Evolutionary conservation across 2,113 vertebrate species (phyloP), one percentile per base, ranked within the genome.

Genomic region (Micromys minutus): DNA sequence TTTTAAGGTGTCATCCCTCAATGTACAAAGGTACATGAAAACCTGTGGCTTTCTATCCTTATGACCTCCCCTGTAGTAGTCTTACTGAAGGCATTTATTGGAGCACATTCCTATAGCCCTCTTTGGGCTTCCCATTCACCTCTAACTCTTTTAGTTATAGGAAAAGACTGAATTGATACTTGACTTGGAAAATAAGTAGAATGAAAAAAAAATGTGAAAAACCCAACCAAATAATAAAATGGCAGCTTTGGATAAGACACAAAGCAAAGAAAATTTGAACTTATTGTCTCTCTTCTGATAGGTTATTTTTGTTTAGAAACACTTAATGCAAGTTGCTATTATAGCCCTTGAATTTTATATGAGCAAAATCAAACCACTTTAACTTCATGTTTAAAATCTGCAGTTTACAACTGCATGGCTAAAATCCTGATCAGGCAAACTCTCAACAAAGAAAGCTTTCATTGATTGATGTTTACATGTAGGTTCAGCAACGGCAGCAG

Each of bases 381-480:
- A 24, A 4, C 7, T 52, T 86, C 74, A 12, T 8, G 21, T 84
- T 94, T 89, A 45, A 97, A 93, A 24, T 74, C 59, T 63, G n/a
- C 71, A 63, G 81, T 39, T 91, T 47, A n/a, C 74, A 98, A 95
- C 84, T 75, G 83, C 71, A 67, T 42, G 45, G 47, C n/a, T 91
- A 93, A 97, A 96, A 79, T 72, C 52, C 67, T 61, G 72, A 83
- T 83, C 45, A 80, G 87, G 71, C 80, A 90, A 94, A 94, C 80
- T 10, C n/a, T 95, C 87, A 77, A 86, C 50, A 67, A 88, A 81
- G 67, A 57, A 81, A 74, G 55, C 75, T 45, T 52, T 67, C 77
- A 15, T 1, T 0, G 1, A 0, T 31, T 65, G 9, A 0, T 95
- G 47, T 94, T 65, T 42, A 22, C 4, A 67, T 24, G 65, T 86